A percentile compares a stretch with the other conserved stretches of the same genome.
Evolutionary conservation across 1,140 invertebrate genomes (phyloP).

Genomic region (Trichogramma pretiosum): DNA sequence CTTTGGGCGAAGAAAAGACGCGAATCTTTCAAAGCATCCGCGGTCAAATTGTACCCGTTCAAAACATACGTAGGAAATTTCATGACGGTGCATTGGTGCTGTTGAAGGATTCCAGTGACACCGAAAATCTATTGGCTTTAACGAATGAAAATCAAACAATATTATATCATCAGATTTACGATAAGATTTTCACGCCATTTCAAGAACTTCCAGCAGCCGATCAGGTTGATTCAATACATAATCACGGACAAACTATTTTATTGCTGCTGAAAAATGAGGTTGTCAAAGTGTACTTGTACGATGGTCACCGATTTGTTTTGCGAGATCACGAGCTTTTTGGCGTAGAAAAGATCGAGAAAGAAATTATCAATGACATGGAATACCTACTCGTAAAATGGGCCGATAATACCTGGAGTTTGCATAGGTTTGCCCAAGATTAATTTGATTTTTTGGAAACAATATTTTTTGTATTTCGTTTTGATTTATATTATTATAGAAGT

Average conservation of each 20-base stretch:
- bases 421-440: slow-evolving; percentile 12
- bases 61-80: slow-evolving; percentile 6
- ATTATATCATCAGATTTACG: slow-evolving; percentile 37
- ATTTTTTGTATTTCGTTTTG: no score
- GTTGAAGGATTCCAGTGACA: background rate
- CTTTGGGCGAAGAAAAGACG: slow-evolving; percentile 1
- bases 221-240: slow-evolving; percentile 10
- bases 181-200: slow-evolving; percentile 37
- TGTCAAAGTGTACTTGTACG: slow-evolving; percentile 34
- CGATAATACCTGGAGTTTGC: slow-evolving; percentile 1
- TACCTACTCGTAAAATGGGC: slow-evolving; percentile 7
- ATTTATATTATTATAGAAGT: no score
- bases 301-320: slow-evolving; percentile 41
- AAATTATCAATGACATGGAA: slow-evolving; percentile 4
- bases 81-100: background rate
- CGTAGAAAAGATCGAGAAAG: background rate
- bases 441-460: no score
- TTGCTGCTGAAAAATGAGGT: slow-evolving; percentile 11
- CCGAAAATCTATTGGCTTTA: slow-evolving; percentile 23
- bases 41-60: slow-evolving; percentile 20
- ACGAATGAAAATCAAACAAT: slow-evolving; percentile 20
- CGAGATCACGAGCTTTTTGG: slow-evolving; percentile 15
- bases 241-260: slow-evolving; percentile 19
- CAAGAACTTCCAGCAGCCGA: slow-evolving; percentile 29
- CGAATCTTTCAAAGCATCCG: slow-evolving; percentile 15